Percentiles rank a stretch among this genome's conserved stretches.
phyloP scores from a whole-genome alignment of 1,140 invertebrate genomes.

The Cecropterus lyciades region DNA sequence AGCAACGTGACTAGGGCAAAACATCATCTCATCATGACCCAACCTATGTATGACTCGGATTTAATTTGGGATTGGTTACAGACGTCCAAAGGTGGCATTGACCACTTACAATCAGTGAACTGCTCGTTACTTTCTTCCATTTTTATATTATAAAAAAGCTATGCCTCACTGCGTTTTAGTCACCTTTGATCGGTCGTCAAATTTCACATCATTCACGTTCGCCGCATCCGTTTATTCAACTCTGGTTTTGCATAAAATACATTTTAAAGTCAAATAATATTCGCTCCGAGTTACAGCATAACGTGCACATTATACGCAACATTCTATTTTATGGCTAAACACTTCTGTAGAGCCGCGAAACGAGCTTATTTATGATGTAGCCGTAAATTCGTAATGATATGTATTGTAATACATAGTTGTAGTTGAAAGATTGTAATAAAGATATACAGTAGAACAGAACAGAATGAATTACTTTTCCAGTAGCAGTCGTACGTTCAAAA shows the following conservation, averaged over 20 bases:
- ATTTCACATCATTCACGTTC: not conserved
- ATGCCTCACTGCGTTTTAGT: not conserved
- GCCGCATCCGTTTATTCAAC: not conserved
- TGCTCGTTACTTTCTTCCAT: too few species aligned
- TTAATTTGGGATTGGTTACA: too few species aligned
- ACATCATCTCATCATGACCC: too few species aligned
- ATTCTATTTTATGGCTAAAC: conserved; percentile 3
- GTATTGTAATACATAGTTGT: conserved; percentile 5
- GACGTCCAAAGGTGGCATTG: too few species aligned
- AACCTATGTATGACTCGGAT: too few species aligned
- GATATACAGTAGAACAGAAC: too few species aligned
- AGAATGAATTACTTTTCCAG: too few species aligned
- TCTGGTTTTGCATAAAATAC: conserved; percentile 7
- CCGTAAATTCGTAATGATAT: not conserved
- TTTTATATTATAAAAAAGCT: too few species aligned
- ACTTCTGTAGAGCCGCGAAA: conserved; percentile 1
- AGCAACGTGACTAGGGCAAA: too few species aligned
- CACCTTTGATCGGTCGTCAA: not conserved
- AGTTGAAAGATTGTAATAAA: not conserved
- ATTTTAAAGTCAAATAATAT: conserved; percentile 1
- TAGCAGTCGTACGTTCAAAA: too few species aligned
- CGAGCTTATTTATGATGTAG: conserved; percentile 10
- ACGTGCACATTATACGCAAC: conserved; percentile 2
- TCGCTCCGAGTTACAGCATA: conserved; percentile 3
- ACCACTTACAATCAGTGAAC: too few species aligned